Base-by-base conservation (phyloP, 35 echinoderm and acorn worm species). In the Amphiura filiformis region DNA sequence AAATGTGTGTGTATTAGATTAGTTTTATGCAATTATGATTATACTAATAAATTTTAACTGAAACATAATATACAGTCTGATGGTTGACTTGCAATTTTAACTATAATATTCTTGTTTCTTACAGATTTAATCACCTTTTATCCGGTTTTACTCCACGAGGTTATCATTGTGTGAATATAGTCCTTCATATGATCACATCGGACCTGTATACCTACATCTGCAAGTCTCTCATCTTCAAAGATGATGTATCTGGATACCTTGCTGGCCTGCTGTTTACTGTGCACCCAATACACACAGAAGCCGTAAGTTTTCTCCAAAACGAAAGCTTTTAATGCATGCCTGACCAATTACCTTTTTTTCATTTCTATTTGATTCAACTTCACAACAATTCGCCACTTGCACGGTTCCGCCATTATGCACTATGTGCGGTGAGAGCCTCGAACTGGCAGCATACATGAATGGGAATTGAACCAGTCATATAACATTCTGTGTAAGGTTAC, bases 221-320 rank as follows among this genome's bases (percentile, higher is more conserved):
- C 57, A 75, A 89, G 38, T 34, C 35, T 18, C 31, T 83, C 30
- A 23, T 97, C 14, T 97, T 97, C 36, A 49, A 57, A 9, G 91
- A 91, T 81, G 56, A 35, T 17, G 39, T 38, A 82, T 52, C 91
- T 35, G 40, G 92, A 1, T 80, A 91, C 57, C 56, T 88, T 32
- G 82, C 88, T 47, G 95, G 47, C 52, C 83, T 97, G 17, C 41
- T 97, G 35, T 97, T 97, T 91, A 82, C 92, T 23, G 82, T 87
- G 1, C 95, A 97, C 56, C 95, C 95, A 9, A 86, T 97, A 32
- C 95, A 97, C 57, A 91, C 92, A 13, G 95, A 97, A 79, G 92
- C 95, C 39, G 95, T 97, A 76, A 97, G 95, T 93, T 39, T 36
- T 75, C 39, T 35, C 32, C 34, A 35, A 31, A 34, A 36, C 35